These are phyloP conservation scores for Amphiduros pacificus DNA, from an alignment of 2,888 invertebrate species.

Conservation along the genomic window DNA sequence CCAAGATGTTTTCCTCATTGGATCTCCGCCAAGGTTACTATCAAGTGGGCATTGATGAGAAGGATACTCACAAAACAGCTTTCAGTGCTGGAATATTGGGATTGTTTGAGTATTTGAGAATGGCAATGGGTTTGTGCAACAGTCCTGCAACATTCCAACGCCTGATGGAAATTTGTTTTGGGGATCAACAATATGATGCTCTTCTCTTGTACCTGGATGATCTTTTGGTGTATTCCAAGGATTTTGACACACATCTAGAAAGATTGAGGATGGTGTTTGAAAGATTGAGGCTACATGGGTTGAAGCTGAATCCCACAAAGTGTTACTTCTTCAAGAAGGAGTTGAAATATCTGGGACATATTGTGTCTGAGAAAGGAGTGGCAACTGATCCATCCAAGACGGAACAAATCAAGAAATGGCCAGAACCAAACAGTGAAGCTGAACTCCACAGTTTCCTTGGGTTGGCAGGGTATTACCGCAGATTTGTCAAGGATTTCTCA, in stretches of 20 bases:
- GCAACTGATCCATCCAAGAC: slow-evolving; percentile 11
- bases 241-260: slow-evolving; percentile 19
- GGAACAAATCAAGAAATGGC: not conserved
- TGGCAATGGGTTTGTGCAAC: slow-evolving; percentile 34
- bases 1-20: slow-evolving; percentile 27
- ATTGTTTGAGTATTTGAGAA: slow-evolving; percentile 25
- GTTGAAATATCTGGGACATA: slow-evolving; percentile 17
- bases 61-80: slow-evolving; percentile 32
- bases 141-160: slow-evolving; percentile 31
- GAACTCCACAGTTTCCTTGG: slow-evolving; percentile 10
- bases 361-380: slow-evolving; percentile 7
- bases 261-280: no score
- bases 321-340: slow-evolving; percentile 23
- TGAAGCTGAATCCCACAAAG: slow-evolving; percentile 35
- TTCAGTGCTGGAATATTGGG: slow-evolving; percentile 27
- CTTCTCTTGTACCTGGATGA: slow-evolving; percentile 33
- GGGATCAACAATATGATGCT: slow-evolving; percentile 23
- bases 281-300: no score
- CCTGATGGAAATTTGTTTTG: slow-evolving; percentile 30
- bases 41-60: slow-evolving; percentile 31
- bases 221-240: slow-evolving; percentile 27
- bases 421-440: not conserved
- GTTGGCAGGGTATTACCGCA: slow-evolving; percentile 10
- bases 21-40: slow-evolving; percentile 34
- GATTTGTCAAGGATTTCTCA: slow-evolving; percentile 10